Percentiles rank a stretch among this genome's conserved stretches.
phyloP scores from a whole-genome alignment of 1,140 invertebrate genomes.

The Drosophila aff. region DNA sequence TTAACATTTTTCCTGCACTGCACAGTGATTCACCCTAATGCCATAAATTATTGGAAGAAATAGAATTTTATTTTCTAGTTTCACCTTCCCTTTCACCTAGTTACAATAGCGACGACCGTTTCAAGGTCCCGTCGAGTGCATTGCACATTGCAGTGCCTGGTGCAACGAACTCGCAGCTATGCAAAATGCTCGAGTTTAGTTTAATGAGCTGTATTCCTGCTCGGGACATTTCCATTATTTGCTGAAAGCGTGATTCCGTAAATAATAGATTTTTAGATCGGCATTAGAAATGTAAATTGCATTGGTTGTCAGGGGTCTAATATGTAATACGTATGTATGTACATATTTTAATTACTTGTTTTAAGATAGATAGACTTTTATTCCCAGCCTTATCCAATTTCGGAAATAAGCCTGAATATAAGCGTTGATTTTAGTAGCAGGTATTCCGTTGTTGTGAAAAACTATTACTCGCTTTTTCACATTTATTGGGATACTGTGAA shows the following conservation, averaged over 20 bases:
- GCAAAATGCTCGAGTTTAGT: slow-evolving; percentile 25
- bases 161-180: slow-evolving; percentile 72
- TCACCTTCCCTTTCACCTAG: background rate
- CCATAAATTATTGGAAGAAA: slow-evolving; percentile 3
- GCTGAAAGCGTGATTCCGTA: background rate
- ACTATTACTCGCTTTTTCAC: background rate
- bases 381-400: background rate
- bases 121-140: slow-evolving; percentile 40
- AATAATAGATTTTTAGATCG: background rate
- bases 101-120: background rate
- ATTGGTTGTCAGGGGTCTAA: no score
- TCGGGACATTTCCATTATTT: background rate
- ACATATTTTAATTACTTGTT: no score
- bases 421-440: no score
- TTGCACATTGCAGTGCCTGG: slow-evolving; percentile 27
- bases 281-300: background rate
- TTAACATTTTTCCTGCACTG: background rate
- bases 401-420: background rate
- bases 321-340: no score
- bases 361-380: no score
- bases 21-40: slow-evolving; percentile 14
- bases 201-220: slow-evolving; percentile 12
- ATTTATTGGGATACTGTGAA: background rate
- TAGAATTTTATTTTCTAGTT: slow-evolving; percentile 25
- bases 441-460: background rate